Percentiles rank a stretch among this genome's conserved stretches.
Evolutionary conservation across 2,888 invertebrate species (phyloP).

Genomic region (Mesorhabditis belari): DNA sequence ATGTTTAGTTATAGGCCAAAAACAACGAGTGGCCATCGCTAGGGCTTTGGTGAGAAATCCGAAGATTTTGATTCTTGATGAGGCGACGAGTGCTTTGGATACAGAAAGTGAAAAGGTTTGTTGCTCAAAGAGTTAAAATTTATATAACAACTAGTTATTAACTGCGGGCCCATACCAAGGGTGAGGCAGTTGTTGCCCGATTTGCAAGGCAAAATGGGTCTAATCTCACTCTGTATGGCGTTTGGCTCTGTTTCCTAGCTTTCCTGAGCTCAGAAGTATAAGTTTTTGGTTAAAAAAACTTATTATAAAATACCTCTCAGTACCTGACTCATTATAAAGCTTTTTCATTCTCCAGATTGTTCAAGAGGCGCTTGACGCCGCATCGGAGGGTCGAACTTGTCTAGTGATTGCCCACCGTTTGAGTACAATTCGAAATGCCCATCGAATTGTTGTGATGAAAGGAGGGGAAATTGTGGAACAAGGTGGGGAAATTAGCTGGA

Average conservation of each 20-base stretch:
- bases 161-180: too few relatives aligned
- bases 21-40: constrained; percentile 22
- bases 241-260: too few relatives aligned
- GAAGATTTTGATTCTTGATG: constrained; percentile 17
- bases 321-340: too few relatives aligned
- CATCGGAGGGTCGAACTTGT: neutral
- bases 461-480: neutral
- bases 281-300: too few relatives aligned
- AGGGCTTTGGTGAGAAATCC: constrained; percentile 13
- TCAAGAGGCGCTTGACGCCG: neutral
- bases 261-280: too few relatives aligned
- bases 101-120: constrained; percentile 6
- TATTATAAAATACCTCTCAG: too few relatives aligned
- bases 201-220: too few relatives aligned
- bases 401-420: neutral
- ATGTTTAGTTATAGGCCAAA: constrained; percentile 13
- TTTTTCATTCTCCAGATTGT: neutral
- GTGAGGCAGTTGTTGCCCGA: too few relatives aligned
- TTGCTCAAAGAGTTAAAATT: neutral
- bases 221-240: too few relatives aligned
- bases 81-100: constrained; percentile 19
- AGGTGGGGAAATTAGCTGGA: too few relatives aligned
- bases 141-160: too few relatives aligned
- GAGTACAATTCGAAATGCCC: neutral
- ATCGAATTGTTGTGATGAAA: neutral